Conservation (phyloP, 1,140 invertebrate genomes). For the Brachionus rubens region DNA sequence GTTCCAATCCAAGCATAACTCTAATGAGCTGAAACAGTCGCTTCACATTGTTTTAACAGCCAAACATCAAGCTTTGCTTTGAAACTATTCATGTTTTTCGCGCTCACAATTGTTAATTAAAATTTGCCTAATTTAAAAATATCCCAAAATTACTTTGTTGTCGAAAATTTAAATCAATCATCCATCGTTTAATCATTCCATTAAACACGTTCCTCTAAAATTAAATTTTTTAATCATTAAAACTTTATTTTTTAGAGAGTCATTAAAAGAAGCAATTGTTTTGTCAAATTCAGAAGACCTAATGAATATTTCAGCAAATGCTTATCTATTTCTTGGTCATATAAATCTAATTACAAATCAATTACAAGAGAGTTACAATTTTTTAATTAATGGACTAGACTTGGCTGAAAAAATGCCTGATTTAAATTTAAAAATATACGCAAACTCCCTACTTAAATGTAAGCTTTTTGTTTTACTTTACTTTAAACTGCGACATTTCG, state of each 20-base stretch:
- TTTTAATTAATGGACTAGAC: constrained; percentile 12
- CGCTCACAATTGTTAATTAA: too few relatives aligned
- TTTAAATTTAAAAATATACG: constrained; percentile 28
- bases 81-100: too few relatives aligned
- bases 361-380: constrained; percentile 14
- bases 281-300: constrained; percentile 31
- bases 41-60: too few relatives aligned
- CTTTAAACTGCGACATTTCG: neutral
- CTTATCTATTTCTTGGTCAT: constrained; percentile 15
- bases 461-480: neutral
- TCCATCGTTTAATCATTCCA: neutral
- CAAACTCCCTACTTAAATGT: constrained; percentile 9
- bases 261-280: constrained; percentile 34
- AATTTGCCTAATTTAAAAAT: too few relatives aligned
- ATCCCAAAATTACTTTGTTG: too few relatives aligned
- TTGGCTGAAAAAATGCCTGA: constrained; percentile 39
- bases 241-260: constrained; percentile 13
- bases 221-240: neutral
- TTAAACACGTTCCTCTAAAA: neutral
- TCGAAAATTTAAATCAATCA: too few relatives aligned
- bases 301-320: constrained; percentile 14
- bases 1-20: too few relatives aligned
- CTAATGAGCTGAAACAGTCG: too few relatives aligned
- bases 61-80: too few relatives aligned
- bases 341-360: constrained; percentile 24